Evolutionary conservation across 2,888 invertebrate species (phyloP).

Genomic region (Torymus tubicola): DNA sequence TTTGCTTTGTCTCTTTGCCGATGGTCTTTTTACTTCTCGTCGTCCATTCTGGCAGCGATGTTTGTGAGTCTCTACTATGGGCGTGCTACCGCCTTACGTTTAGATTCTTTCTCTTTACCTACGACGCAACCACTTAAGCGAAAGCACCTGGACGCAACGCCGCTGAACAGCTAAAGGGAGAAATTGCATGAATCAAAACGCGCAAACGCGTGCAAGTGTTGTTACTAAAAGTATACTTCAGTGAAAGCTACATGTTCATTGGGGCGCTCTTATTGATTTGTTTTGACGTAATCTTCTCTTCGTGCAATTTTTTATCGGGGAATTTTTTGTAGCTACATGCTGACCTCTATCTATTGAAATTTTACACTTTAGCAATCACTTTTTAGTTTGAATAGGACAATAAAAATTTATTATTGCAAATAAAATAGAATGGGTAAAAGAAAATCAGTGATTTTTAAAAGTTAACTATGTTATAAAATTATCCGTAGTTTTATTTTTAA

Average conservation of each 20-base stretch:
- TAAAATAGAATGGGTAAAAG: no score
- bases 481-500: no score
- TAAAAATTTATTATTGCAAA: no score
- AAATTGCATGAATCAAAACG: conserved; percentile 15
- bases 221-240: conserved; percentile 45
- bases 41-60: not conserved
- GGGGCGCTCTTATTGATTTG: conserved; percentile 11
- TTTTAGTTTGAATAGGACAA: no score
- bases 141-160: conserved; percentile 45
- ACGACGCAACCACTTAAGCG: conserved; percentile 12
- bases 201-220: conserved; percentile 10
- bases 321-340: no score
- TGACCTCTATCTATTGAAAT: no score
- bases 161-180: conserved; percentile 30
- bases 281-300: not conserved
- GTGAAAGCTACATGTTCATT: not conserved
- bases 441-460: no score
- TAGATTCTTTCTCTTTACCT: conserved; percentile 21
- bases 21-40: not conserved
- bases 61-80: not conserved
- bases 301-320: not conserved
- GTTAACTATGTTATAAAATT: no score
- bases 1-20: conserved; percentile 11
- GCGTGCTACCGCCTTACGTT: not conserved
- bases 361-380: no score